Conservation (phyloP, 2,888 invertebrate species). For the Parelbella ahira region DNA sequence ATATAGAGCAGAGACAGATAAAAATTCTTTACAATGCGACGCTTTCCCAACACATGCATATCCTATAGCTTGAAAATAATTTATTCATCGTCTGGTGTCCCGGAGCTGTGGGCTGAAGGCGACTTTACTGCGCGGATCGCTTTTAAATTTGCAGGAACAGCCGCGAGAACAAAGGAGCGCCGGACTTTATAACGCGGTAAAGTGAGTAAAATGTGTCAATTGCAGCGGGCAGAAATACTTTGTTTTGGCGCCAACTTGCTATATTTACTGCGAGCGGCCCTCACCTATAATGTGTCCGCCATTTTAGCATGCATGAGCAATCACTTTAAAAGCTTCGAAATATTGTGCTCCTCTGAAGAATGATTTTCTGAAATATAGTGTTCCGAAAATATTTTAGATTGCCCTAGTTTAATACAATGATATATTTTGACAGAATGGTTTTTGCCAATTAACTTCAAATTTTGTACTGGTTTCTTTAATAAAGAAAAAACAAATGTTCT, state of each 20-base stretch:
- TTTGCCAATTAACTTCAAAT: no score
- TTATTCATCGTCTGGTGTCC: slow-evolving; percentile 19
- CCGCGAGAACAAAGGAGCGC: slow-evolving; percentile 59
- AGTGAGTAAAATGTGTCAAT: slow-evolving; percentile 69
- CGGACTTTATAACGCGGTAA: slow-evolving; percentile 54
- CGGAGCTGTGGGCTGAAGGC: slow-evolving; percentile 36
- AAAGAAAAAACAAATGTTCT: no score
- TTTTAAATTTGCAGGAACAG: slow-evolving; percentile 53
- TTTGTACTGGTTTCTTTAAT: no score
- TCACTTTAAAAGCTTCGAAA: no score
- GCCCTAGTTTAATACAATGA: no score
- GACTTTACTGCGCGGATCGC: slow-evolving; percentile 63
- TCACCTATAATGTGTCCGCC: slow-evolving; percentile 47
- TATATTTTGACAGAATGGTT: no score
- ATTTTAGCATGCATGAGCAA: no score
- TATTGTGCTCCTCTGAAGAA: no score
- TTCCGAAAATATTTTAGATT: no score
- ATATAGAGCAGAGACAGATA: no score
- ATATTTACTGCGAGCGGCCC: slow-evolving; percentile 15
- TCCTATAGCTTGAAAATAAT: slow-evolving; percentile 21
- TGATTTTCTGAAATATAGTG: no score
- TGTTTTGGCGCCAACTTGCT: slow-evolving; percentile 42
- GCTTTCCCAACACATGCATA: slow-evolving; percentile 3
- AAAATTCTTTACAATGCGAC: no score
- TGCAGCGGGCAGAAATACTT: slow-evolving; percentile 46